Conservation (phyloP, 2,888 invertebrate genomes). For the Schrankia costaestrigalis region DNA sequence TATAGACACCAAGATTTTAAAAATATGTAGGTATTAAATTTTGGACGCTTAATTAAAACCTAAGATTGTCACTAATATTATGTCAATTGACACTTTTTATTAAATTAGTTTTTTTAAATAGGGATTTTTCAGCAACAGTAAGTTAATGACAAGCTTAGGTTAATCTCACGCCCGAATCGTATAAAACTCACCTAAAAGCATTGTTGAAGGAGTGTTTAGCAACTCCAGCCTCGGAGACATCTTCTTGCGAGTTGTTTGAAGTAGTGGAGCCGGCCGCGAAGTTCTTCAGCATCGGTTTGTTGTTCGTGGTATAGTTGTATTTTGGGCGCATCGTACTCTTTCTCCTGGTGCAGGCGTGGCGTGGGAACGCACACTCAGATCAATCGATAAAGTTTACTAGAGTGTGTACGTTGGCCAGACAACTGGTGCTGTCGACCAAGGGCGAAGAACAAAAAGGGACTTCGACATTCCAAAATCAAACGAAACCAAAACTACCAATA, state of each 20-base stretch:
- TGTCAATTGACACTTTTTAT: too few species aligned
- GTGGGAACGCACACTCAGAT: slow-evolving; percentile 80
- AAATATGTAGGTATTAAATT: background rate
- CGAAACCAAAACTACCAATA: background rate
- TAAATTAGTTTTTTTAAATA: too few species aligned
- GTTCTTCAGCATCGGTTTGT: slow-evolving; percentile 90
- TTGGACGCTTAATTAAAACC: slow-evolving; percentile 9
- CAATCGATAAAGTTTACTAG: slow-evolving; percentile 77
- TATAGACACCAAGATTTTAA: slow-evolving; percentile 22
- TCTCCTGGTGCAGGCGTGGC: slow-evolving; percentile 85
- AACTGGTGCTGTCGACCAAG: slow-evolving; percentile 22
- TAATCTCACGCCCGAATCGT: slow-evolving; percentile 8
- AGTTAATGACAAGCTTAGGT: slow-evolving; percentile 9
- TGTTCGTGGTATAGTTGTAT: slow-evolving; percentile 93
- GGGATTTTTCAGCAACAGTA: too few species aligned
- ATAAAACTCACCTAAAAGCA: slow-evolving; percentile 85
- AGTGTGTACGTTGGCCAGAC: slow-evolving; percentile 30
- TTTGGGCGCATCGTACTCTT: slow-evolving; percentile 91
- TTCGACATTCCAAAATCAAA: background rate
- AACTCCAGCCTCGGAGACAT: slow-evolving; percentile 89
- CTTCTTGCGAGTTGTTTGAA: slow-evolving; percentile 89
- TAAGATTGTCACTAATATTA: slow-evolving; percentile 11
- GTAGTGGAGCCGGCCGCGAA: slow-evolving; percentile 83
- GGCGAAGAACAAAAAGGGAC: slow-evolving; percentile 40
- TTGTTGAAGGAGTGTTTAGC: slow-evolving; percentile 90